A percentile compares a stretch with the other conserved stretches of the same genome.
Evolutionary conservation across 2,888 invertebrate genomes (phyloP).

Genomic region (Masnerella sp.): DNA sequence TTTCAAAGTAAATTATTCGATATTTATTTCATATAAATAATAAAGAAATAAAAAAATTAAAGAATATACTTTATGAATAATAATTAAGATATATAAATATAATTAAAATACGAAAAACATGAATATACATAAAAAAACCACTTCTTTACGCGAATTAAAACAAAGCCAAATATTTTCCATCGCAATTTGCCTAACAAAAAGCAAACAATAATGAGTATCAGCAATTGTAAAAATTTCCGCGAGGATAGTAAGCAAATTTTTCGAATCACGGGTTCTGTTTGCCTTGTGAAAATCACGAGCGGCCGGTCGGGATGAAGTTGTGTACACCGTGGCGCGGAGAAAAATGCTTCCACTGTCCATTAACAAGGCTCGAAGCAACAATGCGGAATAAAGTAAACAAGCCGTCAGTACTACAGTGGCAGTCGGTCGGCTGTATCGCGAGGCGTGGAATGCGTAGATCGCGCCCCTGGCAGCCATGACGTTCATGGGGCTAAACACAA

Average conservation of each 20-base stretch:
- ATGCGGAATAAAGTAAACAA: constrained; percentile 74
- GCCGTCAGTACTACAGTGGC: constrained; percentile 66
- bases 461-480: constrained; percentile 44
- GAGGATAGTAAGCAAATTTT: constrained; percentile 21
- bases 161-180: neutral
- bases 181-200: constrained; percentile 2
- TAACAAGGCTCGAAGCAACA: constrained; percentile 71
- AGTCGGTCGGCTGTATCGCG: constrained; percentile 59
- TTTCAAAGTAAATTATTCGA: too few species aligned
- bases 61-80: too few species aligned
- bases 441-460: constrained; percentile 53
- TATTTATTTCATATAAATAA: too few species aligned
- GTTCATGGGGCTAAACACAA: constrained; percentile 55
- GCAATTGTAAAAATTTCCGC: constrained; percentile 14
- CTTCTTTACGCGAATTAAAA: too few species aligned
- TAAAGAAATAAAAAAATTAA: too few species aligned
- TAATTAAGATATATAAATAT: too few species aligned
- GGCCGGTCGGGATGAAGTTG: constrained; percentile 44
- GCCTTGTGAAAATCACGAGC: constrained; percentile 55
- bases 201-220: constrained; percentile 14
- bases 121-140: too few species aligned
- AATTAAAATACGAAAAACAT: too few species aligned
- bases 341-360: constrained; percentile 69
- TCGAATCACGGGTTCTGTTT: constrained; percentile 32
- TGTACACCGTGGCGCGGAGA: constrained; percentile 55